Evolutionary conservation across 2,888 invertebrate genomes (phyloP), one percentile per base, ranked within the genome.

Genomic region (Ceramica pisi): DNA sequence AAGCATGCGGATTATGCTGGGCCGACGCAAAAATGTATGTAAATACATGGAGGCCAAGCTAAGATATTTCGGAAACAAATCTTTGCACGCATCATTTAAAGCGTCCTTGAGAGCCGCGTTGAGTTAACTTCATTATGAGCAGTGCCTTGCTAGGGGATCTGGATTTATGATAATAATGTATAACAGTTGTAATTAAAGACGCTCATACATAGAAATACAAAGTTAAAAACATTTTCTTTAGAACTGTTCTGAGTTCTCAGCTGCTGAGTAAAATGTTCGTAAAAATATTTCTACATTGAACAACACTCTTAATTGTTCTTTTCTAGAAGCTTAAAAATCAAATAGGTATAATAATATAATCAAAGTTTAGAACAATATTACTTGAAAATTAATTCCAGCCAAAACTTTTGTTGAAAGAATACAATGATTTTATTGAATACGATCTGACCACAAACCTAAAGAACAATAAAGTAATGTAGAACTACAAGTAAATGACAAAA

Each of bases 11-110:
- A 78, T 77, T 76, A 69, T 60, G 48, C 67, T 44, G 61, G 71
- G 35, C 62, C 61, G 10, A 57, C 46, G 55, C 61, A 85, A 82
- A 82, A 82, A 75, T 77, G 26, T 76, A 82, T 78, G 80, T 73
- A 76, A 86, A 79, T 81, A 73, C 38, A 80, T 75, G 59, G 61
- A 71, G 67, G 70, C 16, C n/a, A n/a, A 19, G 44, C 60, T 67
- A 66, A 76, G 67, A 75, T 71, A 63, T 74, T 81, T 72, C n/a
- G 48, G 35, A 71, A 72, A 80, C 72, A 77, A 82, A 85, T 80
- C 63, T 67, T 63, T 9, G 51, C 51, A 56, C 59, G 61, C 62
- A 23, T 84, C 71, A 75, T 77, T 78, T 78, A 61, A 75, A 56
- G n/a, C 48, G 46, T 41, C 66, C 68, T 71, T 73, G 61, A 53